Evolutionary conservation across 2,888 invertebrate species (phyloP), one percentile per base, ranked within the genome.

Genomic region (Oasisia sp.): DNA sequence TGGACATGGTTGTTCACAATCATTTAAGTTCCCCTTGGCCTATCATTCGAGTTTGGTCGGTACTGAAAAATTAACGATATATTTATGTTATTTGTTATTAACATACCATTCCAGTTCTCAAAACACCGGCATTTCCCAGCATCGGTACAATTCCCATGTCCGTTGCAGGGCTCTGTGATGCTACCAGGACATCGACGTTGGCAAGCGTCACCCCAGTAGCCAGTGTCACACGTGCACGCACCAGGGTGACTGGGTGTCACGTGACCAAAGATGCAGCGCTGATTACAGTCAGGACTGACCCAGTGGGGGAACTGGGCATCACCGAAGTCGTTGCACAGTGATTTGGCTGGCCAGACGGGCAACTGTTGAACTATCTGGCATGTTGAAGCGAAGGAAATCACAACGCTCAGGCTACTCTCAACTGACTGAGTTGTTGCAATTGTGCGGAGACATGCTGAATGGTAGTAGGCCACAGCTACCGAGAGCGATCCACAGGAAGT

Each of bases 201-300:
- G 93, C 95, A 95, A 8, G 92, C 91, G 9, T 92, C 74, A 58
- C 95, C 95, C 94, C 94, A 94, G 93, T 94, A 94, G 11, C 94
- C 94, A 38, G 89, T 58, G 56, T 93, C 90, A 93, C 95, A 94
- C 3, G 56, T 32, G 92, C 94, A 94, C 0, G 91, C 56, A 14
- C 92, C 91, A 0, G 93, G 91, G 4, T 44, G 32, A n/a, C 27
- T 38, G 14, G 19, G 14, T 58, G 92, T 90, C 32, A 92, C 91
- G 19, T 19, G 12, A 2, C 93, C 94, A 90, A 32, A 91, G 27
- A 92, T 90, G 91, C 94, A 94, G 89, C 45, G 89, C 58, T 91
- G 44, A n/a, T 91, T 50, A 90, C 94, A 94, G 14, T 58, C 89
- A 4, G 14, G 12, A 9, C 94, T 94, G 32, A 91, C 32, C 45